Base-by-base conservation (phyloP, 2,113 vertebrate genomes). In the Tenebrosternarchus preto region DNA sequence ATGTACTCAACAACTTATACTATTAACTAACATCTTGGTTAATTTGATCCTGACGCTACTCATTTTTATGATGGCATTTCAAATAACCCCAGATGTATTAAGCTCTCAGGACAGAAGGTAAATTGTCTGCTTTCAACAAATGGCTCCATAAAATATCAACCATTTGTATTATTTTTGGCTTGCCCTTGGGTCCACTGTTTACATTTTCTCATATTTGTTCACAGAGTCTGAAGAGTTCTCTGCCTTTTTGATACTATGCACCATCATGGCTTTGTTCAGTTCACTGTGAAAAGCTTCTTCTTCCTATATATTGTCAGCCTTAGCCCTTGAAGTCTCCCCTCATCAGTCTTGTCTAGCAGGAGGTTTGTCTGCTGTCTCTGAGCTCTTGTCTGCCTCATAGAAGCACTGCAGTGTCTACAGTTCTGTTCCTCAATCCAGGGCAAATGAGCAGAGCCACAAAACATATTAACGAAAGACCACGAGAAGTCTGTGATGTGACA, bases 171-270 rank as follows among this genome's bases (percentile, higher is more conserved):
- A 68, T 76, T 53, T 70, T 39, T 77, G 75, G 80, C 31, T 31
- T 56, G 15, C 64, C 53, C 27, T 27, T 33, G n/a, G 31, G 11
- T 22, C 27, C 55, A 24, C n/a, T 29, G 64, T 82, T 79, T 76
- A 60, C 82, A 80, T 67, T 74, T 33, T 67, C 50, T 68, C 27
- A 50, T 57, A 25, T 71, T 36, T 17, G 43, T 56, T 70, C 33
- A 9, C 43, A 57, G 3, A 25, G 59, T 81, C 20, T 16, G 5
- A 73, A 59, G 39, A 20, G 74, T 61, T 27, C 75, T 66, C 2
- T 86, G 77, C 64, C 27, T 67, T 67, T 36, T 60, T 82, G 70
- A 76, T 84, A 90, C 88, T 91, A 92, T 92, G 91, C 91, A 91
- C 90, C 79, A 33, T 80, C 80, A 77, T 81, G 83, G 70, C 72